phyloP scores from a whole-genome alignment of 2,888 invertebrate genomes.

The Pollenia griseotomentosa region DNA sequence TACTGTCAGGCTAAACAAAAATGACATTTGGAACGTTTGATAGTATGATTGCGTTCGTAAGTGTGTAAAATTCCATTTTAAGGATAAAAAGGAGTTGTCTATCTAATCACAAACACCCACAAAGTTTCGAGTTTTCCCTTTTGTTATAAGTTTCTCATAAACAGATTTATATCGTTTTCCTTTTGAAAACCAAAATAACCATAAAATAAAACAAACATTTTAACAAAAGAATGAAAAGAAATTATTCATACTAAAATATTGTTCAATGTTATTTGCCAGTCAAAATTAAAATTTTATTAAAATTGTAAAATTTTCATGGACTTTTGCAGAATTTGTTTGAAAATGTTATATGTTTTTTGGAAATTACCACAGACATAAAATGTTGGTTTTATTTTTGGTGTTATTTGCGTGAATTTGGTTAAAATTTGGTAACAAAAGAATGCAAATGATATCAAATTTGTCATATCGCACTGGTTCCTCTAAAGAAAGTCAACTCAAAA shows the following conservation, averaged over 20 bases:
- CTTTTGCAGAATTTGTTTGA: neutral
- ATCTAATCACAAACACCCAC: neutral
- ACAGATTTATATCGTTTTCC: neutral
- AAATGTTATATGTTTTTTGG: too few species aligned
- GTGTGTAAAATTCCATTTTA: neutral
- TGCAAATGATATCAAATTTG: neutral
- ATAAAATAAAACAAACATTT: neutral
- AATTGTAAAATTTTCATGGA: neutral
- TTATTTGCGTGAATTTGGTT: neutral
- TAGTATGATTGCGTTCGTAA: neutral
- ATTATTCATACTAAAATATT: neutral
- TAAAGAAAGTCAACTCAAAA: too few species aligned
- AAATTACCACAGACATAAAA: neutral
- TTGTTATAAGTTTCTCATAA: neutral
- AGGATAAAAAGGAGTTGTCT: too few species aligned
- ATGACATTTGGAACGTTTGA: neutral
- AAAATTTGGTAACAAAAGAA: too few species aligned
- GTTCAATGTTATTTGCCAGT: slow-evolving; percentile 9
- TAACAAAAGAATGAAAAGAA: neutral
- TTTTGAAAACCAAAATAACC: neutral
- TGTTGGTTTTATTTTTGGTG: neutral
- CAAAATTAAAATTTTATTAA: slow-evolving; percentile 4
- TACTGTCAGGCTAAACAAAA: neutral
- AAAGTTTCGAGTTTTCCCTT: neutral
- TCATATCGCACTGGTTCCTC: too few species aligned